A percentile compares a stretch with the other conserved stretches of the same genome.
Evolutionary conservation across 2,113 vertebrate species (phyloP).

Genomic region (Anguilla rostrata): DNA sequence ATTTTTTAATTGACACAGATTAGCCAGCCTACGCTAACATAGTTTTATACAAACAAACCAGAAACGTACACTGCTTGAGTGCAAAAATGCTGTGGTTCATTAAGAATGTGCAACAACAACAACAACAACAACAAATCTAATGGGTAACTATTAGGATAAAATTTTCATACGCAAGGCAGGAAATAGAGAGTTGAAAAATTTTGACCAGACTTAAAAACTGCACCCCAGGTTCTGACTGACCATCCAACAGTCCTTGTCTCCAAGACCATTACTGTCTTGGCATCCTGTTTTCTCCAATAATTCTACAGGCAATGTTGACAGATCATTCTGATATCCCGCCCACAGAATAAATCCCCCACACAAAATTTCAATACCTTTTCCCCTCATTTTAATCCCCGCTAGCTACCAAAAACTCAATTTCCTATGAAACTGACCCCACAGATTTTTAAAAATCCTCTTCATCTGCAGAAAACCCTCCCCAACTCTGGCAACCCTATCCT

Average conservation of each 20-base stretch:
- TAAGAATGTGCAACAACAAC: background rate
- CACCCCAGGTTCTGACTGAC: background rate
- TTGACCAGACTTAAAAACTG: background rate
- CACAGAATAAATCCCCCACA: background rate
- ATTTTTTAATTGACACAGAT: background rate
- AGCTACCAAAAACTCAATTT: background rate
- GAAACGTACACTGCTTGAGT: background rate
- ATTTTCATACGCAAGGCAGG: background rate
- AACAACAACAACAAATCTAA: background rate
- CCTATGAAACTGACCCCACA: background rate
- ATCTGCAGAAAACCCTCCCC: conserved; percentile 35
- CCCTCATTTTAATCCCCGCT: background rate
- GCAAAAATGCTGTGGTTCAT: background rate
- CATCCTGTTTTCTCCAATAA: conserved; percentile 23
- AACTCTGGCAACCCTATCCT: conserved; percentile 60
- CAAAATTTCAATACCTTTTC: background rate
- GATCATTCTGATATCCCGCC: background rate
- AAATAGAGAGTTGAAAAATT: background rate
- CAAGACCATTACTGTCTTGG: background rate
- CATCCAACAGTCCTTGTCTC: too few species aligned
- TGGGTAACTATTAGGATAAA: too few species aligned
- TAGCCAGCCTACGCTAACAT: background rate
- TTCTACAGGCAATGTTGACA: conserved; percentile 36
- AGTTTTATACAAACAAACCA: background rate
- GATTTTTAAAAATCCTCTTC: background rate